Evolutionary conservation across 1,140 invertebrate species (phyloP).

Genomic region (Eumeta japonica): DNA sequence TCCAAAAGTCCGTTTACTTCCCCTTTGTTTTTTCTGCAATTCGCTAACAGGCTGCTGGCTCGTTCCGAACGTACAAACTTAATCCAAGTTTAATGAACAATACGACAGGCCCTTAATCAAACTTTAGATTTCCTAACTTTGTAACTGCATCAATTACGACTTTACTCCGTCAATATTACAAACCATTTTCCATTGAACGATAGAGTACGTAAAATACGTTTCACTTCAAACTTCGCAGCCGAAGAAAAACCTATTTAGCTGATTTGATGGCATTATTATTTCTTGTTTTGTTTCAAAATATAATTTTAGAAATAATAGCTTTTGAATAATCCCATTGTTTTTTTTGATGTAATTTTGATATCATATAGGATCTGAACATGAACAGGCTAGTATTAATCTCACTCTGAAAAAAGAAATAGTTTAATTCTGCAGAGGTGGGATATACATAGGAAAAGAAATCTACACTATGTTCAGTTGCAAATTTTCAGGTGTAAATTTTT

Average conservation of each 20-base stretch:
- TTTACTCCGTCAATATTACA: conserved; percentile 11
- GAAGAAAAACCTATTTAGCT: conserved; percentile 52
- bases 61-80: conserved; percentile 51
- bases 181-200: conserved; percentile 11
- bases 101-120: conserved; percentile 60
- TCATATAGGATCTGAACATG: no score
- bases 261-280: conserved; percentile 54
- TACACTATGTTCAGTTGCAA: no score
- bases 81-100: conserved; percentile 61
- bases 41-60: conserved; percentile 46
- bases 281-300: conserved; percentile 47
- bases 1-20: no score
- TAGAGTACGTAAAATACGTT: conserved; percentile 14
- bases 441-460: no score
- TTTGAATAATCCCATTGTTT: no score
- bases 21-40: conserved; percentile 29
- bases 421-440: no score
- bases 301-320: no score
- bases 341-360: no score
- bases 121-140: conserved; percentile 47
- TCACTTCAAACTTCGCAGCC: conserved; percentile 10
- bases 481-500: no score
- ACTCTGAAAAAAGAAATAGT: no score
- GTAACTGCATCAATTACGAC: conserved; percentile 12
- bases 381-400: no score